Evolutionary conservation across 2,113 vertebrate species (phyloP).

Genomic region (Mohoua ochrocephala): DNA sequence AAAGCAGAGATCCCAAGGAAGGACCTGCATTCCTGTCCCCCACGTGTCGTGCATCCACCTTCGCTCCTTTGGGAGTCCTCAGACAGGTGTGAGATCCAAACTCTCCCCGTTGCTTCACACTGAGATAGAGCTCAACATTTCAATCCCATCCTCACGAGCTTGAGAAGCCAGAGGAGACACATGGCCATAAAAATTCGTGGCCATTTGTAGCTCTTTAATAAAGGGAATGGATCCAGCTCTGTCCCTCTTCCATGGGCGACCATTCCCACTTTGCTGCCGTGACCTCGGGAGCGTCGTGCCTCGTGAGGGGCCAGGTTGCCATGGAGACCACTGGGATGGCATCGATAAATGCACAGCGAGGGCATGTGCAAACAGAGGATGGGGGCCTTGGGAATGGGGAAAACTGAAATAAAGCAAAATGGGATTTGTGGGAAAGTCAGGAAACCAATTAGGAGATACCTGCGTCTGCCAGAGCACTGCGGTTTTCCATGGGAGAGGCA

Average conservation of each 20-base stretch:
- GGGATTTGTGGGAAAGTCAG: background rate
- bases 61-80: background rate
- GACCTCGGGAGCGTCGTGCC: background rate
- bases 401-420: background rate
- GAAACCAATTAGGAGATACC: background rate
- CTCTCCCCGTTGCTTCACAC: too few relatives aligned
- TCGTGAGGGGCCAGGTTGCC: background rate
- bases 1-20: background rate
- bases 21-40: background rate
- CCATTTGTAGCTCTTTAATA: background rate
- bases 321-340: background rate
- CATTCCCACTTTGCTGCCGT: background rate
- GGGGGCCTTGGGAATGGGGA: background rate
- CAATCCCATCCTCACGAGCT: background rate
- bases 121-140: background rate
- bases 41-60: accelerated
- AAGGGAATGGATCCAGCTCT: background rate
- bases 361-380: background rate
- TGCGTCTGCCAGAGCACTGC: background rate
- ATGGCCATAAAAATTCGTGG: background rate
- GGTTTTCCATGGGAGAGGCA: background rate
- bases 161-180: background rate
- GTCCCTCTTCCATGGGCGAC: background rate
- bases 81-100: background rate
- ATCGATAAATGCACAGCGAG: background rate